phyloP scores from a whole-genome alignment of 2,888 invertebrate species.

The Alentia gelatinosa region DNA sequence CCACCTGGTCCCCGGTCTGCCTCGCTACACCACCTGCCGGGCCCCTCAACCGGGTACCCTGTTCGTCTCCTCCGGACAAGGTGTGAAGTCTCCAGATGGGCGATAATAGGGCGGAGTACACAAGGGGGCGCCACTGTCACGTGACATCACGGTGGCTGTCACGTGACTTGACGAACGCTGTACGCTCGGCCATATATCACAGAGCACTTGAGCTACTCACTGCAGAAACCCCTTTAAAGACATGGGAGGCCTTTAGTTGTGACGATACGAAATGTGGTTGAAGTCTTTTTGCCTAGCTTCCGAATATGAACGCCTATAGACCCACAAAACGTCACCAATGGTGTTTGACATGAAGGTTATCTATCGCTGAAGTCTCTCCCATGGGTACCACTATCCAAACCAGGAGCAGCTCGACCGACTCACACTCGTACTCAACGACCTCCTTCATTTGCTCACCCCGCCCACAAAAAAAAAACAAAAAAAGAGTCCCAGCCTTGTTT shows the following conservation, averaged over 20 bases:
- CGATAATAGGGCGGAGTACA: constrained; percentile 29
- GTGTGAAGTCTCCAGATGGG: constrained; percentile 41
- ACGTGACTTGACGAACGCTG: neutral
- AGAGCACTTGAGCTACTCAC: neutral
- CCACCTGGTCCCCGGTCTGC: neutral
- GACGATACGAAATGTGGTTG: too few relatives aligned
- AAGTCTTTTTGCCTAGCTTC: too few relatives aligned
- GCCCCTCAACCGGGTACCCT: neutral
- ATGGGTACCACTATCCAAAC: too few relatives aligned
- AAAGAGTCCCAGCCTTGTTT: constrained; percentile 5
- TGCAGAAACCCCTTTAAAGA: too few relatives aligned
- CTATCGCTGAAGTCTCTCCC: too few relatives aligned
- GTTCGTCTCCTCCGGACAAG: too few relatives aligned
- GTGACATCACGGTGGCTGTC: constrained; percentile 29
- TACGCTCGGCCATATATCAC: neutral
- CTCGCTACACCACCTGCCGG: neutral
- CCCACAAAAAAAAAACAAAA: neutral
- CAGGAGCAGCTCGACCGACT: neutral
- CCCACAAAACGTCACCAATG: too few relatives aligned
- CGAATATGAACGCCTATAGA: too few relatives aligned
- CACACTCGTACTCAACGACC: constrained; percentile 34
- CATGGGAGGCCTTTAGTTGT: too few relatives aligned
- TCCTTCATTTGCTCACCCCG: constrained; percentile 24
- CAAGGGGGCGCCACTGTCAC: constrained; percentile 22
- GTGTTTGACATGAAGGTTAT: too few relatives aligned